These are phyloP conservation scores for Condylura cristata DNA, from an alignment of 2,113 vertebrate species.

Conservation along the genomic window DNA sequence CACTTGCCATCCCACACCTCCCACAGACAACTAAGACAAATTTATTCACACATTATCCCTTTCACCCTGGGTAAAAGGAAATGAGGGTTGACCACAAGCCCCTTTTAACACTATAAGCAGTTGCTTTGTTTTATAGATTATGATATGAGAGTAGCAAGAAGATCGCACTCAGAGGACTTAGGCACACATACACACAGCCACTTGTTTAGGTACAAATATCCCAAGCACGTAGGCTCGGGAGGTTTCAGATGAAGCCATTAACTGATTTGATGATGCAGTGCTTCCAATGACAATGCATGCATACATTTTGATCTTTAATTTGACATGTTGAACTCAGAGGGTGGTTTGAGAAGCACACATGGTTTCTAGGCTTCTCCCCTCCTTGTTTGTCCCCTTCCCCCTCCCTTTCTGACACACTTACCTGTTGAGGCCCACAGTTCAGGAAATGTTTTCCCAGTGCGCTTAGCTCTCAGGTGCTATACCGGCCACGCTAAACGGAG, in stretches of 20 bases:
- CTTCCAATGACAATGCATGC: neutral
- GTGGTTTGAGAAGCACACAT: neutral
- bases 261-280: neutral
- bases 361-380: neutral
- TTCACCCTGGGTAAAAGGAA: neutral
- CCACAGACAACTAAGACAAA: neutral
- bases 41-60: neutral
- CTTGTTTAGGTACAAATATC: neutral
- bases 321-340: neutral
- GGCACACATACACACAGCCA: neutral
- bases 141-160: neutral
- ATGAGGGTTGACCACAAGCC: neutral
- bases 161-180: neutral
- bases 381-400: neutral
- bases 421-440: neutral
- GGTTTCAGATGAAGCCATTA: neutral
- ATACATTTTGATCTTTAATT: neutral
- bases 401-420: neutral
- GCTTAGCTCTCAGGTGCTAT: neutral
- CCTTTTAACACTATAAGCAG: neutral
- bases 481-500: neutral
- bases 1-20: neutral
- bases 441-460: neutral
- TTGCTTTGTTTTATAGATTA: neutral
- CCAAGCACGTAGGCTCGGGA: neutral